Evolutionary conservation across 2,797 vertebrate genomes (phyloP).

Genomic region (Etheostoma perlongum): DNA sequence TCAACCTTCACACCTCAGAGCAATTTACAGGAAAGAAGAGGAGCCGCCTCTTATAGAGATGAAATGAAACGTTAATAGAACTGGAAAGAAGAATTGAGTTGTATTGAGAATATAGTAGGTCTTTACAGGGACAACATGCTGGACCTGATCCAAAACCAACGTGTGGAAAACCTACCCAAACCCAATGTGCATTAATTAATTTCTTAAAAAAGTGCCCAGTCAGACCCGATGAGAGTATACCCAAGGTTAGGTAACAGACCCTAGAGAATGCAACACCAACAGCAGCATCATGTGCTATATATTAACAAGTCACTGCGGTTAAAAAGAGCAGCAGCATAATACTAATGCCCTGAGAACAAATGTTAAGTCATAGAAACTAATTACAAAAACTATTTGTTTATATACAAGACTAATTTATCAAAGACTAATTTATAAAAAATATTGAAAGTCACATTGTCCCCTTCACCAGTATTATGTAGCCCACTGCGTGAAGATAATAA

Average conservation of each 20-base stretch:
- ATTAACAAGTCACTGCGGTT: not conserved
- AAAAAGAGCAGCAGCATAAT: slow-evolving; percentile 3
- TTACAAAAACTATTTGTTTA: not conserved
- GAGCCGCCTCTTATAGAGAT: slow-evolving; percentile 27
- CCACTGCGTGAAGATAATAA: rapidly evolving
- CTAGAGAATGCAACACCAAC: not conserved
- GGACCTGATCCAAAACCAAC: not conserved
- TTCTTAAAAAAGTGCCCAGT: not conserved
- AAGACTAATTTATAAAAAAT: not conserved
- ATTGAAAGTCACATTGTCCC: not conserved
- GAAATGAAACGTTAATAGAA: slow-evolving; percentile 26
- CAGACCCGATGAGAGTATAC: not conserved
- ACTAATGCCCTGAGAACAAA: not conserved
- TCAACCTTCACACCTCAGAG: slow-evolving; percentile 62
- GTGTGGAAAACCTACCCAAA: not conserved
- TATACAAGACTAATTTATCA: not conserved
- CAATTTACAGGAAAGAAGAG: slow-evolving; percentile 42
- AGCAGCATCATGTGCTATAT: not conserved
- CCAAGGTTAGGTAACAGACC: not conserved
- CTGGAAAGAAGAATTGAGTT: slow-evolving; percentile 9
- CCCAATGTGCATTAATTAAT: not conserved
- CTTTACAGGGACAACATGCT: not conserved
- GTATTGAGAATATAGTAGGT: slow-evolving; percentile 11
- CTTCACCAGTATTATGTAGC: not conserved
- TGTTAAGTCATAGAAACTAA: not conserved